These are phyloP conservation scores for Merodon equestris DNA, from an alignment of 2,888 invertebrate genomes.

Conservation along the genomic window DNA sequence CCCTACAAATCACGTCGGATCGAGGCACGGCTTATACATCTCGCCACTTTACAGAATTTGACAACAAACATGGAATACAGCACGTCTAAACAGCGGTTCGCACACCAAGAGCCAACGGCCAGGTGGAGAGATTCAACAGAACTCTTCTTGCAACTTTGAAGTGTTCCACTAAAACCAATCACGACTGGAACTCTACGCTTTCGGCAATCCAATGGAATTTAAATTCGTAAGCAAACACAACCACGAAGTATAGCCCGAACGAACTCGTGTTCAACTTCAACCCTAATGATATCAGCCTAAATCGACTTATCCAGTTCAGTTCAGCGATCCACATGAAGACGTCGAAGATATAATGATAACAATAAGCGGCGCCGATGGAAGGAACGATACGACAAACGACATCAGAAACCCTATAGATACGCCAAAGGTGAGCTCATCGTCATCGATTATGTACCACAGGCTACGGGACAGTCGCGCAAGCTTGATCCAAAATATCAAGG, in stretches of 20 bases:
- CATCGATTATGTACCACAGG: too few relatives aligned
- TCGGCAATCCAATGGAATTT: constrained; percentile 60
- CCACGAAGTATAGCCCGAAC: constrained; percentile 47
- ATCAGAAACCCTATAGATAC: constrained; percentile 31
- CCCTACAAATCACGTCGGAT: constrained; percentile 8
- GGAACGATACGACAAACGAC: constrained; percentile 37
- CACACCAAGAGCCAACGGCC: too few relatives aligned
- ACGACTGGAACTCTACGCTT: constrained; percentile 56
- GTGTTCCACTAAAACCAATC: too few relatives aligned
- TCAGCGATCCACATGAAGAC: neutral
- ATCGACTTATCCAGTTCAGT: constrained; percentile 27
- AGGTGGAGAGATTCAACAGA: too few relatives aligned
- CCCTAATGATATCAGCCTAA: constrained; percentile 28
- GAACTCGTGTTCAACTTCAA: constrained; percentile 67
- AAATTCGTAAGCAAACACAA: constrained; percentile 52
- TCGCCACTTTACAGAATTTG: too few relatives aligned
- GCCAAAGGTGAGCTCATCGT: too few relatives aligned
- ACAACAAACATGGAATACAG: too few relatives aligned
- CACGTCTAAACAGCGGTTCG: too few relatives aligned
- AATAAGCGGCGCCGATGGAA: constrained; percentile 51
- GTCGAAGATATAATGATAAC: neutral
- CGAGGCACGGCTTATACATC: too few relatives aligned
- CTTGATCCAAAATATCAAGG: too few relatives aligned
- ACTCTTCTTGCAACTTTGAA: too few relatives aligned
- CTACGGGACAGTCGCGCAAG: too few relatives aligned